phyloP scores from a whole-genome alignment of 2,113 vertebrate species.

The Heterotilapia buettikoferi region DNA sequence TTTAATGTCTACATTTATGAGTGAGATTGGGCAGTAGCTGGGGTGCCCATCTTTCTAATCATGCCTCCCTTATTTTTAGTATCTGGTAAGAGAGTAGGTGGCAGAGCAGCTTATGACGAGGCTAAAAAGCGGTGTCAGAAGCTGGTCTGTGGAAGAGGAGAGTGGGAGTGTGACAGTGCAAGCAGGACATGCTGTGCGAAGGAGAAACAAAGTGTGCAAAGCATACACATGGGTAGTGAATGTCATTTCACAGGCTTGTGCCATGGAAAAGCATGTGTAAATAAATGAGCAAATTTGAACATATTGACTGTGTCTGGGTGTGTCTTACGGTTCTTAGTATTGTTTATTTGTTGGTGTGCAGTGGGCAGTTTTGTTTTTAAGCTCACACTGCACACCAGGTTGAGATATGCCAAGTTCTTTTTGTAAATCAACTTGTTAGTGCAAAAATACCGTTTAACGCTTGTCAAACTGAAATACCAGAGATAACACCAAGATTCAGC shows the following conservation, averaged over 20 bases:
- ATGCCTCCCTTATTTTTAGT: not conserved
- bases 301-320: not conserved
- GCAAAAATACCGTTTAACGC: not conserved
- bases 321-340: not conserved
- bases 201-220: not conserved
- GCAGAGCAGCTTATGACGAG: not conserved
- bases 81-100: not conserved
- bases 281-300: not conserved
- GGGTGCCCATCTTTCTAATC: not conserved
- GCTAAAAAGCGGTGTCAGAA: not conserved
- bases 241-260: not conserved
- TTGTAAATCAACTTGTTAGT: not conserved
- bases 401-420: not conserved
- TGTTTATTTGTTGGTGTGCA: not conserved
- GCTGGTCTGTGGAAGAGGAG: not conserved
- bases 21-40: not conserved
- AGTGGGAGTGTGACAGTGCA: not conserved
- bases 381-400: not conserved
- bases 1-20: not conserved
- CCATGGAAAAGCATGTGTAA: not conserved
- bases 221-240: not conserved
- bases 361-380: not conserved
- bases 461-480: not conserved
- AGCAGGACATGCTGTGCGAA: not conserved
- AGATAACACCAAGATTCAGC: not conserved